Evolutionary conservation across 2,113 vertebrate species (phyloP), one percentile per base, ranked within the genome.

Genomic region (Eonycteris spelaea): DNA sequence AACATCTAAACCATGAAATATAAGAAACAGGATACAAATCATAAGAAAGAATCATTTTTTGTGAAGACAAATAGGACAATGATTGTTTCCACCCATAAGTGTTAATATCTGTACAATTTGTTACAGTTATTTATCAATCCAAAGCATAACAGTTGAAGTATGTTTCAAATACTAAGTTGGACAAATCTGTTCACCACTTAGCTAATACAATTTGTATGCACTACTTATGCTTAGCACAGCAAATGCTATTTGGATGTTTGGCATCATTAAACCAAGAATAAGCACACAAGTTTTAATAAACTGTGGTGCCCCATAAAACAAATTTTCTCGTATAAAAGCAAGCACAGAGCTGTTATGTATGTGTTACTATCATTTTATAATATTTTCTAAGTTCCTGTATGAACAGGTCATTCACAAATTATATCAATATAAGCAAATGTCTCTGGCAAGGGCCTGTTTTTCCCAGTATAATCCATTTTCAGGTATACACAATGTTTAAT

Each of bases 1-100:
- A 63, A 99, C 92, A 98, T 99, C 99, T 99, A 98, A 97, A 97
- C 55, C 97, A 98, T 84, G 38, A 98, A 98, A 91, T 77, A 96
- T 87, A 97, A 94, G 91, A 97, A 95, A 97, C 8, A 95, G 40
- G n/a, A 93, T 55, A 97, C 43, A 97, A 70, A 70, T 98, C 90
- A 96, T 80, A 95, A 96, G 40, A 90, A 94, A 88, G 91, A 97
- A 97, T 96, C 45, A 94, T 93, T 96, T 95, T 95, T 96, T 93
- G 90, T 94, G 83, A 97, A 97, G 96, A 93, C 67, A 97, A 97
- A 97, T 78, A 95, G 24, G 45, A 35, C 91, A 97, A 59, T 92
- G 96, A 97, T 79, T 82, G 73, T 95, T 86, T 97, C 98, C 96
- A 61, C 93, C 95, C 30, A 48, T 90, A 97, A 95, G 82, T 94